phyloP scores from a whole-genome alignment of 23 tunicate genomes.

The Diplosoma virens region DNA sequence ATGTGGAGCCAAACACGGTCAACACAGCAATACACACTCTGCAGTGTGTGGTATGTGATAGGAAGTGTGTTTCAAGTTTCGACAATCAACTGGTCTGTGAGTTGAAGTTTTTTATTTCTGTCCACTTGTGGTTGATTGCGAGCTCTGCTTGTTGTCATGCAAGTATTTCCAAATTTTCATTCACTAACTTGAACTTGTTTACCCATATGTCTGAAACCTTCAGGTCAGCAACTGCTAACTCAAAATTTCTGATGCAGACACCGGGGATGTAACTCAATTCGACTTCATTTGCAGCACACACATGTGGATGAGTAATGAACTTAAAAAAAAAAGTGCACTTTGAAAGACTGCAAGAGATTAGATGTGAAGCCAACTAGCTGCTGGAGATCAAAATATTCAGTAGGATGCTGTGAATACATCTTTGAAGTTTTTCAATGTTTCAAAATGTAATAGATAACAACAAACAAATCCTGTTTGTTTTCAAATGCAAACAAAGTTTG shows the following conservation, averaged over 20 bases:
- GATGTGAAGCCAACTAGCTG: conserved; percentile 42
- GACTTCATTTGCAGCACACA: conserved; percentile 27
- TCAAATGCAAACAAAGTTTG: conserved; percentile 37
- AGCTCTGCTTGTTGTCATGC: conserved; percentile 33
- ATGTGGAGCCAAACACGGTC: conserved; percentile 52
- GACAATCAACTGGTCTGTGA: conserved; percentile 52
- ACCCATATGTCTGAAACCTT: conserved; percentile 37
- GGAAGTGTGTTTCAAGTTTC: conserved; percentile 31
- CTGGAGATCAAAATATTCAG: conserved; percentile 43
- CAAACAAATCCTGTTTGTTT: conserved; percentile 21
- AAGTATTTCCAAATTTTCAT: conserved; percentile 22
- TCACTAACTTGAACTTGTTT: conserved; percentile 14
- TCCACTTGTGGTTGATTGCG: conserved; percentile 42
- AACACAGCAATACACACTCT: conserved; percentile 37
- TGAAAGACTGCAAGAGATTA: conserved; percentile 18
- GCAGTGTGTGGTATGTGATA: conserved; percentile 52
- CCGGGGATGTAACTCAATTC: conserved; percentile 24
- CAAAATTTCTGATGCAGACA: conserved; percentile 34
- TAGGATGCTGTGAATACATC: conserved; percentile 36
- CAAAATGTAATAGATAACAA: conserved; percentile 12
- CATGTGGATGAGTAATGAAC: conserved; percentile 39
- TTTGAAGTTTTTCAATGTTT: conserved; percentile 13
- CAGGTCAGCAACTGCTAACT: conserved; percentile 42
- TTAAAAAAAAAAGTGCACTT: background rate
- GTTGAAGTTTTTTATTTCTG: conserved; percentile 56